Base-by-base conservation (phyloP, 2,888 invertebrate species). In the Acleris literana region DNA sequence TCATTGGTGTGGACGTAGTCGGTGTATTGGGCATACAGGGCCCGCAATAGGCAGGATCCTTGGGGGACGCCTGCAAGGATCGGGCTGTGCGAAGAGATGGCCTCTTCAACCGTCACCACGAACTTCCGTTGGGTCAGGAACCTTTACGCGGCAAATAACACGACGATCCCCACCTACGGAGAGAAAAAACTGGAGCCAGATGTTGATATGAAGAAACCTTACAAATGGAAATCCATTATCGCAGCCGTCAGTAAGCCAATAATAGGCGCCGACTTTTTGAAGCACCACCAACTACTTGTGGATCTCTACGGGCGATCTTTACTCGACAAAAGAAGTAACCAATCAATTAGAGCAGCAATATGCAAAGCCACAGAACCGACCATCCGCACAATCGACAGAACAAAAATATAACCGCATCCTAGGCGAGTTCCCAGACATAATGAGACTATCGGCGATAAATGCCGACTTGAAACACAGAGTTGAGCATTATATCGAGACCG, bases 371-470 rank as follows among this genome's bases (percentile, higher is more conserved):
- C 25, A 16, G 52, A 52, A 6, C 52, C 52, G 1, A 52, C 52
- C 16, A 25, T 52, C 11, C 22, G 52, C 6, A 25, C 11, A 3
- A 52, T 52, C 7, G 52, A 52, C 16, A 13, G 2, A 53, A 5
- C 53, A 53, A 17, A 51, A 51, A 13, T 51, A 51, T 22, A 22
- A 51, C 17, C 20, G 17, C 22, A 51, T 51, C 13, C 51, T 51
- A 20, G 22, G 17, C 20, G 51, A 51, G 13, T 51, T 17, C 13
- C 51, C 51, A 11, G 51, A 51, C 20, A 22, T 51, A 0, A 22
- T 13, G 9, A n/a, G 51, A 5, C 13, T n/a, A 22, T 22, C 51
- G 11, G 13, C 51, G 13, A 51, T 51, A 11, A 51, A 51, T 13
- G 13, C 13, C 3, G 13, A n/a, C 1, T 22, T 22, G 1, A 51